Conservation (phyloP, 2,113 vertebrate species). For the Meriones unguiculatus region DNA sequence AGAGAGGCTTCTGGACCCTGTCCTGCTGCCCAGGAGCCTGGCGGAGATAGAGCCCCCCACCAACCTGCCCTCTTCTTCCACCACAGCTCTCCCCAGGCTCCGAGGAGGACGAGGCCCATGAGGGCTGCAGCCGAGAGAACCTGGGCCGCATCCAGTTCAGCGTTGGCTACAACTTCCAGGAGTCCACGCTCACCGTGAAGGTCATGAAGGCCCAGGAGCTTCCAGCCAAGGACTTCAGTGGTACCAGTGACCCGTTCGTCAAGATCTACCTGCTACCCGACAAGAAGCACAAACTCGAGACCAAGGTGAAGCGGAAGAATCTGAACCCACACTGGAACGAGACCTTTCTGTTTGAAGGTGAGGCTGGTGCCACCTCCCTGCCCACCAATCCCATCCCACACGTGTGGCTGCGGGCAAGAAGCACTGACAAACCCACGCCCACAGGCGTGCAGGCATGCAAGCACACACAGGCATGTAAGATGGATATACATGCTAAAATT, state of each 20-base stretch:
- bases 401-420: fast-evolving
- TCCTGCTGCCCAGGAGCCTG: neutral
- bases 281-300: constrained; percentile 99
- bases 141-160: constrained; percentile 99
- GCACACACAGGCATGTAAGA: no score
- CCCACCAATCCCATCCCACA: fast-evolving
- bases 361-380: neutral
- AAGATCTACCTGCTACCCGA: constrained; percentile 99
- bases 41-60: neutral
- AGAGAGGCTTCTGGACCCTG: neutral
- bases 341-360: constrained; percentile 99
- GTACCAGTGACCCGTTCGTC: constrained; percentile 98
- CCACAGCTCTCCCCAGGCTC: constrained; percentile 96
- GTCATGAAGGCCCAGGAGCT: constrained; percentile 98
- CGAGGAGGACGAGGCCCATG: constrained; percentile 95
- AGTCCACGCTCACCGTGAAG: constrained; percentile 98
- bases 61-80: neutral
- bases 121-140: constrained; percentile 95
- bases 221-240: constrained; percentile 98
- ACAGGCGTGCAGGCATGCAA: no score
- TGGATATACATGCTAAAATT: neutral
- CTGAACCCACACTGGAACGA: constrained; percentile 99
- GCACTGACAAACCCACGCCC: fast-evolving
- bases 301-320: constrained; percentile 99
- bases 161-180: constrained; percentile 99